phyloP scores from a whole-genome alignment of 1,140 invertebrate genomes.

The Pogonognathellus flavescens region DNA sequence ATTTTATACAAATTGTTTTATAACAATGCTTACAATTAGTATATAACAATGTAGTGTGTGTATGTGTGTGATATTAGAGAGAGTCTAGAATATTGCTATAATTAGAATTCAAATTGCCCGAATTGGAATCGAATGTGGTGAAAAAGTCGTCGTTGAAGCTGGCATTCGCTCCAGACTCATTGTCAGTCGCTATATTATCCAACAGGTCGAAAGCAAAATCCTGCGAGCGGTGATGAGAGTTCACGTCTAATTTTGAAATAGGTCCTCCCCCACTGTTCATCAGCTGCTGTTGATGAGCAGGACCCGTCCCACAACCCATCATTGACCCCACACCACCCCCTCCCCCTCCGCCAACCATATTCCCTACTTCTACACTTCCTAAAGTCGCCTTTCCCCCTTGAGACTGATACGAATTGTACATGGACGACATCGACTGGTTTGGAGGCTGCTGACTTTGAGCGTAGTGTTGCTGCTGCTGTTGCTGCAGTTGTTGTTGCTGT shows the following conservation, averaged over 20 bases:
- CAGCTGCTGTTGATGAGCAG: background rate
- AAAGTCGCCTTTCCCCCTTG: slow-evolving; percentile 41
- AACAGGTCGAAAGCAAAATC: slow-evolving; percentile 61
- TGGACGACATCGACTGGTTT: slow-evolving; percentile 26
- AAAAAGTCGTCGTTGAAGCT: slow-evolving; percentile 54
- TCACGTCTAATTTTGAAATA: background rate
- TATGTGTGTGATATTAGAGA: slow-evolving; percentile 52
- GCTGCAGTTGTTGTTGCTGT: slow-evolving; percentile 66
- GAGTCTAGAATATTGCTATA: slow-evolving; percentile 62
- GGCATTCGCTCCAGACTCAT: slow-evolving; percentile 46
- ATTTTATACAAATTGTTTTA: slow-evolving; percentile 46
- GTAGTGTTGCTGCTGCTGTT: slow-evolving; percentile 68
- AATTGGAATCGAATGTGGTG: slow-evolving; percentile 55
- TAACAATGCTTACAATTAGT: slow-evolving; percentile 22
- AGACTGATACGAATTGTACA: slow-evolving; percentile 40
- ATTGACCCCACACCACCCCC: slow-evolving; percentile 45
- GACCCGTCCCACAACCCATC: background rate
- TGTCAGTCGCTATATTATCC: slow-evolving; percentile 55
- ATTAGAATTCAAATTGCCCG: slow-evolving; percentile 42
- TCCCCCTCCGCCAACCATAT: background rate
- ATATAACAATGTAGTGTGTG: background rate
- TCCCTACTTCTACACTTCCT: background rate
- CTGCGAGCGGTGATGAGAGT: slow-evolving; percentile 22
- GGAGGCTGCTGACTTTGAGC: background rate
- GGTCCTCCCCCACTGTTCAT: slow-evolving; percentile 20